Conservation (phyloP, 1,140 invertebrate genomes). For the Leptinotarsa undecemlineata region DNA sequence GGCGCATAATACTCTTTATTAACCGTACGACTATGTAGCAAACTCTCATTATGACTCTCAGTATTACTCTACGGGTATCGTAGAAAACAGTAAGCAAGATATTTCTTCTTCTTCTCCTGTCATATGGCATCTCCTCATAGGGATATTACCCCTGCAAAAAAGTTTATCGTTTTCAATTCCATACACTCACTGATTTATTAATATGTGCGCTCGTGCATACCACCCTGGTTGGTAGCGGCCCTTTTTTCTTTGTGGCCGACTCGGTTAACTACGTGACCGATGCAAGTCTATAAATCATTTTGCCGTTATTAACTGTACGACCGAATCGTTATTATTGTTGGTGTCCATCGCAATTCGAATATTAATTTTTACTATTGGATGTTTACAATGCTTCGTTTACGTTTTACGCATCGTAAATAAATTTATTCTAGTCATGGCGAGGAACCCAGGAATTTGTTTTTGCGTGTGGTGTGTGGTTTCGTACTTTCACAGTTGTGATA, state of each 20-base stretch:
- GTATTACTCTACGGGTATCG: too few species aligned
- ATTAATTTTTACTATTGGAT: conserved; percentile 5
- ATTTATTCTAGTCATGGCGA: not conserved
- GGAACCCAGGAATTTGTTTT: not conserved
- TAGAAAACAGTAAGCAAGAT: too few species aligned
- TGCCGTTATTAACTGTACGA: not conserved
- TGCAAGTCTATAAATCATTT: not conserved
- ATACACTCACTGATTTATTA: too few species aligned
- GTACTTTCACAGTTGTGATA: not conserved
- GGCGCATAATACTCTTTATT: too few species aligned
- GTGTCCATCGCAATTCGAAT: conserved; percentile 5
- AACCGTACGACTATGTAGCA: too few species aligned
- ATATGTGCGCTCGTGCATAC: too few species aligned
- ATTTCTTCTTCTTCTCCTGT: too few species aligned
- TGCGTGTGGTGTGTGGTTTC: not conserved
- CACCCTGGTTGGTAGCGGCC: too few species aligned
- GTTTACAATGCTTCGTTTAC: conserved; percentile 4
- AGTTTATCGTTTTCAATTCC: too few species aligned
- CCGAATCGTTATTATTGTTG: conserved; percentile 3
- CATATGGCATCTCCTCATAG: too few species aligned
- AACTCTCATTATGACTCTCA: too few species aligned
- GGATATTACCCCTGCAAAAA: too few species aligned
- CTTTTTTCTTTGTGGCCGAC: not conserved
- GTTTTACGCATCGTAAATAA: conserved; percentile 5
- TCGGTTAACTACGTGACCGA: not conserved